These are phyloP conservation scores for Squalus acanthias DNA, from an alignment of 2,797 vertebrate species.

Conservation along the genomic window DNA sequence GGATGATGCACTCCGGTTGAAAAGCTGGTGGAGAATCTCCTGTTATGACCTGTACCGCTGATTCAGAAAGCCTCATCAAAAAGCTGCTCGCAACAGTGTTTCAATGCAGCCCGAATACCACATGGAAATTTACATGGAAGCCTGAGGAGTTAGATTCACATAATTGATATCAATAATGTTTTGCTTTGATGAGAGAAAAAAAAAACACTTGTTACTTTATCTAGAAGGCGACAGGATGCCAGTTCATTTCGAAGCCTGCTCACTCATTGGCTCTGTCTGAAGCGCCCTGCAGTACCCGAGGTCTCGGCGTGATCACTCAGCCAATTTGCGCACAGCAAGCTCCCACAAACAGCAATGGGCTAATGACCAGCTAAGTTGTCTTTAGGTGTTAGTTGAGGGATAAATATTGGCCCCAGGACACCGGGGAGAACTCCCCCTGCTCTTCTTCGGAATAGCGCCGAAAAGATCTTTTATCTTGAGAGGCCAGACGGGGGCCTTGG, in stretches of 20 bases:
- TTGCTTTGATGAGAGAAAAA: not conserved
- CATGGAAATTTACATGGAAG: not conserved
- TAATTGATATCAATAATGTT: not conserved
- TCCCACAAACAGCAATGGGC: not conserved
- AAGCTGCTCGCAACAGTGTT: not conserved
- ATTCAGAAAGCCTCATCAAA: conserved; percentile 11
- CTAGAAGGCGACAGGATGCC: not conserved
- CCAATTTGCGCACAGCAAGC: not conserved
- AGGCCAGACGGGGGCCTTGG: not conserved
- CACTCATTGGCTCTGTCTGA: not conserved
- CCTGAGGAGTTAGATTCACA: not conserved
- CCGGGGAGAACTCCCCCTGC: not conserved
- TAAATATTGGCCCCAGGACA: not conserved
- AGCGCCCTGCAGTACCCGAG: not conserved
- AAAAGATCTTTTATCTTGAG: too few species aligned
- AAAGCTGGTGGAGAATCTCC: not conserved
- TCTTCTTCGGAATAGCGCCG: not conserved
- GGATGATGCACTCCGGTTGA: not conserved
- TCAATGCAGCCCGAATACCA: not conserved
- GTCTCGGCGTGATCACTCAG: not conserved
- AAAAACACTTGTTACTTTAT: not conserved
- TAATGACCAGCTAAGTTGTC: not conserved
- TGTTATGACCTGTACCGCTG: not conserved
- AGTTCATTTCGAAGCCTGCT: not conserved
- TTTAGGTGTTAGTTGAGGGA: not conserved